Evolutionary conservation across 2,113 vertebrate genomes (phyloP).

Genomic region (Menura novaehollandiae): DNA sequence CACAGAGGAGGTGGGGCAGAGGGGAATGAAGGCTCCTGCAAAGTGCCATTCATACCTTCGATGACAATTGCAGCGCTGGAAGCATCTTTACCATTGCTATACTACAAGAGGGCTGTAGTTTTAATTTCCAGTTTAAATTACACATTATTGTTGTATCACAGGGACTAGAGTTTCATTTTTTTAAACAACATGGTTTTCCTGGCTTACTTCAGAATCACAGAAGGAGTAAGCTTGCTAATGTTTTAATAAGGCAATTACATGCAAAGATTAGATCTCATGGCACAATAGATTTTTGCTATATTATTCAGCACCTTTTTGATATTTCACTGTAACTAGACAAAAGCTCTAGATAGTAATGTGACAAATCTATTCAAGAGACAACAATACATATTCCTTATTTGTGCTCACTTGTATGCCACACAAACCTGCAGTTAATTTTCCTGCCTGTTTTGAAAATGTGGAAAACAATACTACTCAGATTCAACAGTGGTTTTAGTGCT

Average conservation of each 20-base stretch:
- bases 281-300: conserved; percentile 74
- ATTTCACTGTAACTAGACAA: conserved; percentile 71
- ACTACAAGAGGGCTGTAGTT: neutral
- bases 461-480: conserved; percentile 66
- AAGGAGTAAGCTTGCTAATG: conserved; percentile 70
- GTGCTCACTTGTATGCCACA: conserved; percentile 63
- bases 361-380: conserved; percentile 74
- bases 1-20: neutral
- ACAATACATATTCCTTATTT: conserved; percentile 73
- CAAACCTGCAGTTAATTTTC: conserved; percentile 71
- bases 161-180: conserved; percentile 9
- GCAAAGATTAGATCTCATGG: conserved; percentile 73
- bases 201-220: conserved; percentile 62
- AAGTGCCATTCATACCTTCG: neutral
- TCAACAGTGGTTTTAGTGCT: conserved; percentile 53
- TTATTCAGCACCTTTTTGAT: conserved; percentile 73
- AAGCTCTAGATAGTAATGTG: conserved; percentile 72
- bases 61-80: neutral
- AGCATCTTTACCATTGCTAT: neutral
- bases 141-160: conserved; percentile 60
- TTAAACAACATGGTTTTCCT: conserved; percentile 26
- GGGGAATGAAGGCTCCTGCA: neutral
- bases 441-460: conserved; percentile 66
- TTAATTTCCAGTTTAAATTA: conserved; percentile 70
- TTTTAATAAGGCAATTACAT: conserved; percentile 78